Evolutionary conservation across 2,113 vertebrate genomes (phyloP), one percentile per base, ranked within the genome.

Genomic region (Nothobranchius kuhntae): DNA sequence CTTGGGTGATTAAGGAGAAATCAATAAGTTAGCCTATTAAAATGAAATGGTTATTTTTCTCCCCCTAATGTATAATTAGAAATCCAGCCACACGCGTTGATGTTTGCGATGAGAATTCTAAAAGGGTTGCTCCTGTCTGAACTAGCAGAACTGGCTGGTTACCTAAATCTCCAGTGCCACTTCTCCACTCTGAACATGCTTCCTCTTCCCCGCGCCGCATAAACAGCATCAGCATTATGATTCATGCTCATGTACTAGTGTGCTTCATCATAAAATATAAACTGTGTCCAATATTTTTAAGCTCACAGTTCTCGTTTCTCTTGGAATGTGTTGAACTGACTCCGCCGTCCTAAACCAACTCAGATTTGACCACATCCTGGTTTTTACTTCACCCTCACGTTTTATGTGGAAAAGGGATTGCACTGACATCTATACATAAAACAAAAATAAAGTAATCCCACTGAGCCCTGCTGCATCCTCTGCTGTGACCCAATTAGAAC

Each of bases 1-100:
- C 78, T 65, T 80, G 71, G 83, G 69, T 74, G 63, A 81, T 62
- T 75, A 56, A 58, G 61, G 46, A 61, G 54, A 71, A 73, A 81
- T 86, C 75, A 13, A 78, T 82, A 76, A 58, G 45, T 71, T 38
- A 55, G 66, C 35, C 65, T 47, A 7, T 61, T 76, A 13, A 53
- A 59, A 73, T 75, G 46, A 75, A 53, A 42, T 36, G 17, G 53
- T 61, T 65, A 70, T 59, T 62, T 53, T 21, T 21, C 21, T 21
- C 21, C 21, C 21, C 21, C 21, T 10, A 35, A 26, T 60, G 36
- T 73, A 45, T 58, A 65, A 70, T 65, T 70, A 15, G 17, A 44
- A 40, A 24, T n/a, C 52, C 8, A 13, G 60, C 26, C 0, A 0
- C 40, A 45, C 35, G 26, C 46, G 3, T 13, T 70, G 45, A n/a